These are phyloP conservation scores for Scaeva pyrastri DNA, from an alignment of 2,888 invertebrate genomes.

Conservation along the genomic window DNA sequence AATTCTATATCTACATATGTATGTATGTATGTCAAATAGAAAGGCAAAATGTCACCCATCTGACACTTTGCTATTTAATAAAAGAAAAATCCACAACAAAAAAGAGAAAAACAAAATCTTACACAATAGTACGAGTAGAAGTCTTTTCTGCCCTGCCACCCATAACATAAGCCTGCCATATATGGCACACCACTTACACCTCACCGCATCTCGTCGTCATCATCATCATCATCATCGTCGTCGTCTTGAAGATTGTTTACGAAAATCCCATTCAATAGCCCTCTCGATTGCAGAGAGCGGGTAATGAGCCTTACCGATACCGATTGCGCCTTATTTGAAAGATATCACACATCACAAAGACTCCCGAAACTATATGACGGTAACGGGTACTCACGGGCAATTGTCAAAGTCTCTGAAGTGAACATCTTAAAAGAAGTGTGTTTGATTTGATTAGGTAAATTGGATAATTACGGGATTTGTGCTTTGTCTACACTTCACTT, in stretches of 20 bases:
- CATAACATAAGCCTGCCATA: slow-evolving; percentile 3
- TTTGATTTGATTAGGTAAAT: slow-evolving; percentile 71
- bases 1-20: no score
- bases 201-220: neutral
- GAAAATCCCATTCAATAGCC: slow-evolving; percentile 57
- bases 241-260: slow-evolving; percentile 60
- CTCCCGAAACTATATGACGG: slow-evolving; percentile 19
- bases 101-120: slow-evolving; percentile 6
- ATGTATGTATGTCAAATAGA: slow-evolving; percentile 57
- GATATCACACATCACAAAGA: slow-evolving; percentile 38
- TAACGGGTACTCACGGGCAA: slow-evolving; percentile 21
- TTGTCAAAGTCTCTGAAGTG: slow-evolving; percentile 51
- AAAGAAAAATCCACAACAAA: neutral
- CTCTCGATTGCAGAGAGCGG: slow-evolving; percentile 61
- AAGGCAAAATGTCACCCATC: slow-evolving; percentile 55
- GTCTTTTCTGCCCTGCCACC: slow-evolving; percentile 40
- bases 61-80: slow-evolving; percentile 32
- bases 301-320: slow-evolving; percentile 62
- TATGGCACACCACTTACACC: neutral
- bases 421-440: slow-evolving; percentile 52
- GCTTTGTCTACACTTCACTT: slow-evolving; percentile 15
- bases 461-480: slow-evolving; percentile 64
- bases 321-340: slow-evolving; percentile 8
- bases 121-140: slow-evolving; percentile 22
- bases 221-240: neutral